Base-by-base conservation (phyloP, 2,113 vertebrate genomes). In the Gopherus flavomarginatus region DNA sequence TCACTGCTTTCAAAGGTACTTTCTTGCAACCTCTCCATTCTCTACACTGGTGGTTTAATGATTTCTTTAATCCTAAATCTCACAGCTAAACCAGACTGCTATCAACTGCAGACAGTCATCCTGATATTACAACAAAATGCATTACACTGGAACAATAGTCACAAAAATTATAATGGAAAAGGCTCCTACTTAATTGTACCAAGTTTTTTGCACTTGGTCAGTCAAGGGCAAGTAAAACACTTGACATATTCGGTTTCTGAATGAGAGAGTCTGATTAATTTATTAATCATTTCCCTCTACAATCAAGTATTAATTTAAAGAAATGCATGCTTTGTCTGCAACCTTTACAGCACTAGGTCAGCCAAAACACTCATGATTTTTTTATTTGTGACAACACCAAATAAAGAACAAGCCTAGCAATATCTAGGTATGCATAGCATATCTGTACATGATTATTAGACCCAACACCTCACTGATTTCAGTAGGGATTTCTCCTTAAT, bases 81-180 rank as follows among this genome's bases (percentile, higher is more conserved):
- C 90, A 65, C 57, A 69, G 56, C 80, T 79, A 81, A 97, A 44
- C 54, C 29, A 97, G 88, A 52, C 49, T 87, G 53, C 38, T 84
- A 49, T 3, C 65, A 94, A 83, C 85, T 97, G 85, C 86, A 96
- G 95, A 78, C 6, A 78, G 5, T 38, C 78, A 77, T 83, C 56
- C 95, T 85, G 50, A 90, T 87, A n/a, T 2, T 93, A 94, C 53
- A 93, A 57, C 83, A 77, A 96, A 62, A 92, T 1, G 1, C 49
- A 90, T 86, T 91, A 86, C 44, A 80, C 78, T 92, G 93, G 93
- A 95, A 94, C 95, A 24, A 90, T 88, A 96, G 89, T 69, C 0
- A 92, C 42, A 72, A 94, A 89, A 95, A 87, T 92, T 89, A 26
- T 31, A 95, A 83, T 85, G 56, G 69, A 86, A 94, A 97, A 75